A percentile compares a stretch with the other conserved stretches of the same genome.
Evolutionary conservation across 2,888 invertebrate genomes (phyloP).

Genomic region (Xylocampa areola): DNA sequence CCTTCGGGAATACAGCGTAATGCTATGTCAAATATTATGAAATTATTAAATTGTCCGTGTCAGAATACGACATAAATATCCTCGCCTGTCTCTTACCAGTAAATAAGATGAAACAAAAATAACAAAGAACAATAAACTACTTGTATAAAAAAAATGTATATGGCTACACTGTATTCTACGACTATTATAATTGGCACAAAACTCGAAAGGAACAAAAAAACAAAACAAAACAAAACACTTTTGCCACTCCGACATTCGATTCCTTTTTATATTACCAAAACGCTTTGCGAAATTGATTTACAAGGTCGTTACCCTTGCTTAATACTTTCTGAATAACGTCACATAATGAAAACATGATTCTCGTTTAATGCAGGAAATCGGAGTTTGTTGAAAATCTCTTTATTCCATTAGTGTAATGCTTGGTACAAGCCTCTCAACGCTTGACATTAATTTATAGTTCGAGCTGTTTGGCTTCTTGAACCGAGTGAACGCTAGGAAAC

Average conservation of each 20-base stretch:
- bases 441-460: constrained; percentile 19
- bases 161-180: too few species aligned
- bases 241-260: not conserved
- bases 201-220: not conserved
- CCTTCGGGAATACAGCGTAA: too few species aligned
- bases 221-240: not conserved
- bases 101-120: too few species aligned
- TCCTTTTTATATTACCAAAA: not conserved
- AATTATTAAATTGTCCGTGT: too few species aligned
- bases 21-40: too few species aligned
- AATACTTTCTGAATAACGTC: constrained; percentile 6
- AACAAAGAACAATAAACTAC: too few species aligned
- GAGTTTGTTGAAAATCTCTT: constrained; percentile 2
- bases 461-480: not conserved
- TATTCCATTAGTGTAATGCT: constrained; percentile 14
- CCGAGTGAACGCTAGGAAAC: not conserved
- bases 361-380: constrained; percentile 5
- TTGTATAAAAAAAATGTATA: too few species aligned
- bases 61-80: too few species aligned
- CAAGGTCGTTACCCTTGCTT: not conserved
- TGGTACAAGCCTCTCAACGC: not conserved
- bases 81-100: too few species aligned
- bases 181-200: too few species aligned
- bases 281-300: constrained; percentile 18
- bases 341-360: constrained; percentile 10